Base-by-base conservation (phyloP, 2,797 vertebrate genomes). In the Rhynchonycteris naso region DNA sequence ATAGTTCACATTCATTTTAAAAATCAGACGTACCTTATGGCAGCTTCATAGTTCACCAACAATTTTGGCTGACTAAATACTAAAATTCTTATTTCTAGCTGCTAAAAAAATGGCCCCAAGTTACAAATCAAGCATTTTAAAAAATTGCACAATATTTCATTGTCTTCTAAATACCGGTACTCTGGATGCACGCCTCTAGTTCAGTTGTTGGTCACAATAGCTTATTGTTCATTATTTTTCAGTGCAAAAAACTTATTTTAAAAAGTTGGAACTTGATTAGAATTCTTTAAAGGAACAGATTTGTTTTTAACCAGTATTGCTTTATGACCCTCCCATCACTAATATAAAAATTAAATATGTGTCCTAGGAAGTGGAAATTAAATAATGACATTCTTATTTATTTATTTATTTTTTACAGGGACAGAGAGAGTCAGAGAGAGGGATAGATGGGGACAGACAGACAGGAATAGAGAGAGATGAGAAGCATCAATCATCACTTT, bases 341-440 rank as follows among this genome's bases (percentile, higher is more conserved):
- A 88, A 82, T 71, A 30, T 74, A 79, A 90, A 91, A 91, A 28
- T 68, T 28, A 93, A 35, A 66, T n/a, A 35, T 78, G 10, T 79
- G 18, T 82, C 58, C 26, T 79, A 85, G 50, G 35, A 95, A 88
- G 30, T 58, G 85, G 54, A 95, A 95, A 83, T 95, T 71, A 91
- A 89, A 56, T 50, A 24, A 87, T 59, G 43, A 90, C 30, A 81
- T 28, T 80, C 92, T 63, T 35, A 96, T 80, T 22, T 75, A n/a
- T n/a, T n/a, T n/a, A n/a, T n/a, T n/a, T n/a, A n/a, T n/a, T n/a
- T n/a, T n/a, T n/a, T n/a, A n/a, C n/a, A n/a, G n/a, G n/a, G n/a
- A n/a, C n/a, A n/a, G n/a, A n/a, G n/a, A n/a, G n/a, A n/a, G n/a
- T n/a, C n/a, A n/a, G n/a, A n/a, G n/a, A n/a, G n/a, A n/a, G n/a